Conservation (phyloP, 1,140 invertebrate species). For the Lysiphlebus fabarum region DNA sequence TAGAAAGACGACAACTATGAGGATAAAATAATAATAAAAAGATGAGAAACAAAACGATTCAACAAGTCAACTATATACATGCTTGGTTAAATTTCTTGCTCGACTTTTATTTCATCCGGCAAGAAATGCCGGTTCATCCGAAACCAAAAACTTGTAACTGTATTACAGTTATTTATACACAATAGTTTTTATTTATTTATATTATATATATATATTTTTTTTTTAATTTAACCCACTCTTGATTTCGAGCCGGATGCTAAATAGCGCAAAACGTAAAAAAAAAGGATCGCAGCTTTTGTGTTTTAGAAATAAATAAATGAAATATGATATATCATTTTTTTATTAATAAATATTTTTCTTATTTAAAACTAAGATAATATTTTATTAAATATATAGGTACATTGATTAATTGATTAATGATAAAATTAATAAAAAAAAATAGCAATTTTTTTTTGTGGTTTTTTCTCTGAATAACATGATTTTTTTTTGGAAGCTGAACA, state of each 20-base stretch:
- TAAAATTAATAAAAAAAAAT: too few relatives aligned
- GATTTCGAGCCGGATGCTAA: conserved; percentile 39
- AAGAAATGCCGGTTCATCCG: conserved; percentile 24
- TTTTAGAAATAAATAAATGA: too few relatives aligned
- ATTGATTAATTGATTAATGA: too few relatives aligned
- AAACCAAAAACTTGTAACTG: conserved; percentile 26
- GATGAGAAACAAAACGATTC: conserved; percentile 16
- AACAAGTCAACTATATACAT: not conserved
- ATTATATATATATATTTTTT: conserved; percentile 16
- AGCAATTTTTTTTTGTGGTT: too few relatives aligned
- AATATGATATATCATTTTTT: too few relatives aligned
- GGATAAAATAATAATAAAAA: not conserved
- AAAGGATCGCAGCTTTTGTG: not conserved
- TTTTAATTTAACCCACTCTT: conserved; percentile 42
- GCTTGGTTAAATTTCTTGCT: conserved; percentile 31
- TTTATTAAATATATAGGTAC: too few relatives aligned
- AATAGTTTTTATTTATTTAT: not conserved
- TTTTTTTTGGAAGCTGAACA: too few relatives aligned
- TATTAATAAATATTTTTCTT: too few relatives aligned
- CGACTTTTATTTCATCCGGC: conserved; percentile 41
- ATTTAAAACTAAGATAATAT: too few relatives aligned
- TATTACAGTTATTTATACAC: conserved; percentile 13
- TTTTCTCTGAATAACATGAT: too few relatives aligned
- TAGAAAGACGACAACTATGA: too few relatives aligned
- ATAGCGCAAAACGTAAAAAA: conserved; percentile 33